Conservation (phyloP, 2,797 vertebrate species). For the Mus minutoides region DNA sequence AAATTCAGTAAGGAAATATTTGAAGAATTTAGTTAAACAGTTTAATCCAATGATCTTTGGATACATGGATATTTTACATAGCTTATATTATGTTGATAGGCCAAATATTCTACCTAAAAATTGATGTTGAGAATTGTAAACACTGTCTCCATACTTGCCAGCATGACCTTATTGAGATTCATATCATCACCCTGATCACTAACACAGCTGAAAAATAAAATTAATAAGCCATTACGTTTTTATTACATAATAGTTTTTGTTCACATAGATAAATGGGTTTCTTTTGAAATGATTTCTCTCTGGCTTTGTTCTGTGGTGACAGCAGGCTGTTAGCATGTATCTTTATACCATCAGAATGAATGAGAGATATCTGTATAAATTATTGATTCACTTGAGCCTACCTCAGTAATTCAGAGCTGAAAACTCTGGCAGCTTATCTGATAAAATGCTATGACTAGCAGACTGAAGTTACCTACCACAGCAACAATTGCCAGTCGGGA, state of each 20-base stretch:
- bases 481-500: slow-evolving; percentile 81
- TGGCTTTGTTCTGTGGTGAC: slow-evolving; percentile 74
- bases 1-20: slow-evolving; percentile 72
- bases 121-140: slow-evolving; percentile 57
- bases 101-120: slow-evolving; percentile 44
- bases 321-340: slow-evolving; percentile 77
- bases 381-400: slow-evolving; percentile 86
- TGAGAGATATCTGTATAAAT: slow-evolving; percentile 82
- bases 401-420: slow-evolving; percentile 85
- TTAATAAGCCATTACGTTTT: slow-evolving; percentile 55
- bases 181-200: slow-evolving; percentile 64
- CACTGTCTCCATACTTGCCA: slow-evolving; percentile 42
- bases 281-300: slow-evolving; percentile 78
- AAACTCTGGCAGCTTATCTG: slow-evolving; percentile 86
- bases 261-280: slow-evolving; percentile 53
- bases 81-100: neutral
- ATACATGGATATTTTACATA: slow-evolving; percentile 43
- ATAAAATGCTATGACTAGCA: slow-evolving; percentile 88
- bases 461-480: slow-evolving; percentile 90
- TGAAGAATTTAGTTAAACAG: slow-evolving; percentile 51
- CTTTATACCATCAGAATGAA: slow-evolving; percentile 73
- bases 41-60: slow-evolving; percentile 28
- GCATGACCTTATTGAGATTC: slow-evolving; percentile 57
- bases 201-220: slow-evolving; percentile 78
- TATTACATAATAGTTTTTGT: slow-evolving; percentile 65